A percentile compares a stretch with the other conserved stretches of the same genome.
Conservation (phyloP, 2,888 invertebrate genomes). For the Dione vanillae region DNA sequence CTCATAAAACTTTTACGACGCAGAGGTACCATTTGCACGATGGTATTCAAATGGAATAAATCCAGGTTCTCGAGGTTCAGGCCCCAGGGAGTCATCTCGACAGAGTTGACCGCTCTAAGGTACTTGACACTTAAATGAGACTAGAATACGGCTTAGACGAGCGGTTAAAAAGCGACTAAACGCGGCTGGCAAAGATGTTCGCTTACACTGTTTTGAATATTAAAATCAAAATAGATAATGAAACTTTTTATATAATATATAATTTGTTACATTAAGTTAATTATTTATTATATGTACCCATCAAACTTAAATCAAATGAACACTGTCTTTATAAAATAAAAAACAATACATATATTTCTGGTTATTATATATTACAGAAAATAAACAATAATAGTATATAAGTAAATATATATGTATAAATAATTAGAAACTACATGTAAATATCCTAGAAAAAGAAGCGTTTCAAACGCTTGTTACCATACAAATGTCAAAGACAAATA, state of each 20-base stretch:
- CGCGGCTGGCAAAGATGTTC: conserved; percentile 44
- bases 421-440: background rate
- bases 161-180: conserved; percentile 54
- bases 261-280: too few species aligned
- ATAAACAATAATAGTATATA: too few species aligned
- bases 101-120: conserved; percentile 80
- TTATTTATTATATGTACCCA: too few species aligned
- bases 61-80: conserved; percentile 71
- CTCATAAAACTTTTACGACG: conserved; percentile 72
- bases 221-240: background rate
- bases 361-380: too few species aligned
- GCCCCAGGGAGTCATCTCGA: conserved; percentile 78
- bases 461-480: conserved; percentile 58
- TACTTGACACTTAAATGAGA: conserved; percentile 77
- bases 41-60: conserved; percentile 78
- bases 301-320: too few species aligned
- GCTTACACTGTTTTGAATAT: background rate
- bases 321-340: too few species aligned
- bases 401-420: background rate
- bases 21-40: conserved; percentile 71
- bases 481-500: conserved; percentile 73
- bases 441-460: conserved; percentile 40
- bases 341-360: too few species aligned
- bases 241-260: too few species aligned
- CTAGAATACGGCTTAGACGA: conserved; percentile 56